Percentiles rank a stretch among this genome's conserved stretches.
These are phyloP conservation scores for Formicarius rufipectus DNA, from an alignment of 2,113 vertebrate species.

Conservation along the genomic window DNA sequence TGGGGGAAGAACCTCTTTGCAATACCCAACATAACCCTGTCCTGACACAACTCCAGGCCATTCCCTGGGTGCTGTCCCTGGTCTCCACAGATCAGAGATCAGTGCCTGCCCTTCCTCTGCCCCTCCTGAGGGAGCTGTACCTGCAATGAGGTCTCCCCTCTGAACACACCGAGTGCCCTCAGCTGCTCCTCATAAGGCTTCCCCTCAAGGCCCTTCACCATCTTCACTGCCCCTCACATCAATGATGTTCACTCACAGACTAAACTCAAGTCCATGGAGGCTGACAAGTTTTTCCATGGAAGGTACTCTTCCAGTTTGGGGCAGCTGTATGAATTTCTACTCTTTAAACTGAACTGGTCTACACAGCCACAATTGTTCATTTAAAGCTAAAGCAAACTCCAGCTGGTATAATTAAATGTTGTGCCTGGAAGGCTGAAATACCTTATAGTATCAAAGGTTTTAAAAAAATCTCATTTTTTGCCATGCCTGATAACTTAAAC, in stretches of 20 bases:
- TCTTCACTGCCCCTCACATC: background rate
- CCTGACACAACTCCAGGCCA: background rate
- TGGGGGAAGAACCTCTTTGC: background rate
- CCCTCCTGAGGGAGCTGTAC: background rate
- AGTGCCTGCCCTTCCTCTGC: background rate
- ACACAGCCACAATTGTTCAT: background rate
- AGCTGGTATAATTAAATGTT: background rate
- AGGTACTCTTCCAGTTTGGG: background rate
- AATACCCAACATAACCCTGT: background rate
- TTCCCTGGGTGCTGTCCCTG: background rate
- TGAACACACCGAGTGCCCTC: background rate
- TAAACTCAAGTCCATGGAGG: background rate
- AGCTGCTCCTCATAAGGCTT: background rate
- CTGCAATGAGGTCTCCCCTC: background rate
- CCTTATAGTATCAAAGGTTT: background rate
- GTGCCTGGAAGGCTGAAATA: slow-evolving; percentile 16
- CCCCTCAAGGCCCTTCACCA: background rate
- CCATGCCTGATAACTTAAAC: background rate
- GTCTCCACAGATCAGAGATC: background rate
- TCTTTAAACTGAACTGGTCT: background rate
- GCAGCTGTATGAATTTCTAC: background rate
- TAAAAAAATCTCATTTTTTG: background rate
- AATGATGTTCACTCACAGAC: background rate
- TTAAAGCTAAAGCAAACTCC: background rate
- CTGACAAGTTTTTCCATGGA: background rate